phyloP scores from a whole-genome alignment of 2,113 vertebrate genomes.

The Rhinogobius similis region DNA sequence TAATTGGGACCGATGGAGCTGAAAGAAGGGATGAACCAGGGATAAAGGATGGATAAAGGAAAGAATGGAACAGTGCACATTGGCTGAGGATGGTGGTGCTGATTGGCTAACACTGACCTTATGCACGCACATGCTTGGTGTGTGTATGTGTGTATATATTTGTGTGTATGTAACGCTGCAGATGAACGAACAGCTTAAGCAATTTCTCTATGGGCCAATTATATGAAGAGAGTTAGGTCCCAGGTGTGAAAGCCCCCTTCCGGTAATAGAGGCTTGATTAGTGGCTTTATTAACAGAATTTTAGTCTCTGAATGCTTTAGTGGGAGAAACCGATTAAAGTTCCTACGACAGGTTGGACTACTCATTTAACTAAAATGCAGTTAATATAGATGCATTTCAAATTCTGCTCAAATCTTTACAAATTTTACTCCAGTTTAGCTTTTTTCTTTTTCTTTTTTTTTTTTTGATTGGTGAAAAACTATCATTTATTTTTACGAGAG shows the following conservation, averaged over 20 bases:
- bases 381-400: no score
- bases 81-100: constrained; percentile 57
- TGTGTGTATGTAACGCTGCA: constrained; percentile 46
- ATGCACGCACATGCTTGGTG: constrained; percentile 21
- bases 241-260: constrained; percentile 65
- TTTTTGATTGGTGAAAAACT: no score
- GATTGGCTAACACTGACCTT: constrained; percentile 64
- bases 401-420: no score
- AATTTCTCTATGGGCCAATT: constrained; percentile 78
- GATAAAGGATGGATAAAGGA: constrained; percentile 69
- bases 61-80: constrained; percentile 63
- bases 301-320: constrained; percentile 25
- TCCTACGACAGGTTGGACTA: no score
- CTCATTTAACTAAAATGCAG: no score
- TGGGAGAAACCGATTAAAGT: constrained; percentile 29
- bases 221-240: constrained; percentile 62
- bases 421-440: no score
- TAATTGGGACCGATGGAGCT: constrained; percentile 76
- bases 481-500: no score
- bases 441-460: no score
- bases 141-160: constrained; percentile 21
- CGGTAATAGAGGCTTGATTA: constrained; percentile 70
- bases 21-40: constrained; percentile 73
- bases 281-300: constrained; percentile 54
- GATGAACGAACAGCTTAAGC: constrained; percentile 63